Evolutionary conservation across 37 sponge, comb jelly and placozoan species (phyloP), one percentile per base, ranked within the genome.

Genomic region (Ianthella basta): DNA sequence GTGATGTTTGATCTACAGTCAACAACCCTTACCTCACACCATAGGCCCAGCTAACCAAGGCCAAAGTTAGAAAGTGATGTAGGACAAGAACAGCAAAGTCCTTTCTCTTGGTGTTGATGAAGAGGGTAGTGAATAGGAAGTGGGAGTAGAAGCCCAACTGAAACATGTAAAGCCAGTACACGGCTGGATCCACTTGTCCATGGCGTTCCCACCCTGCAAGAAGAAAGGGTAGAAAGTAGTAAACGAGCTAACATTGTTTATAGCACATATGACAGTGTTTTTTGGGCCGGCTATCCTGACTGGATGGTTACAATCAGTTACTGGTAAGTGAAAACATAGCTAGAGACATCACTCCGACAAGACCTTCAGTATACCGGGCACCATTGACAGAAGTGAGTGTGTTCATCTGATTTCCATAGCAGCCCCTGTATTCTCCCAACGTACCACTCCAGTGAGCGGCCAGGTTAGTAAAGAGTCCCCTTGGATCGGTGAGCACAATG

Each of bases 11-110:
- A n/a, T n/a, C n/a, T n/a, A n/a, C n/a, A n/a, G n/a, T n/a, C n/a
- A n/a, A n/a, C n/a, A n/a, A n/a, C n/a, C n/a, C 80, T 40, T 55
- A 86, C 87, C 87, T 60, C 18, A 86, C 56, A 40, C 82, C 73
- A 89, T 84, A 79, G 23, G 86, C 85, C 68, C 66, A 80, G 32
- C 59, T 60, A 19, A 86, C 30, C 60, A 86, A 63, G 21, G 77
- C 72, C 19, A 95, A 40, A 8, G 95, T 95, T 20, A 95, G 64
- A 19, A 87, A n/a, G 55, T 95, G 95, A 44, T 95, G 95, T 15
- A 91, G 73, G 81, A 95, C 80, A 37, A 91, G 81, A 5, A 92
- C 92, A n/a, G 63, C 32, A 78, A 88, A 95, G 78, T 95, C 95
- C 25, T 79, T 85, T 18, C 91, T 68, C 55, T 80, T 83, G 4